Evolutionary conservation across 2,113 vertebrate genomes (phyloP).

Genomic region (Alligator mississippiensis): DNA sequence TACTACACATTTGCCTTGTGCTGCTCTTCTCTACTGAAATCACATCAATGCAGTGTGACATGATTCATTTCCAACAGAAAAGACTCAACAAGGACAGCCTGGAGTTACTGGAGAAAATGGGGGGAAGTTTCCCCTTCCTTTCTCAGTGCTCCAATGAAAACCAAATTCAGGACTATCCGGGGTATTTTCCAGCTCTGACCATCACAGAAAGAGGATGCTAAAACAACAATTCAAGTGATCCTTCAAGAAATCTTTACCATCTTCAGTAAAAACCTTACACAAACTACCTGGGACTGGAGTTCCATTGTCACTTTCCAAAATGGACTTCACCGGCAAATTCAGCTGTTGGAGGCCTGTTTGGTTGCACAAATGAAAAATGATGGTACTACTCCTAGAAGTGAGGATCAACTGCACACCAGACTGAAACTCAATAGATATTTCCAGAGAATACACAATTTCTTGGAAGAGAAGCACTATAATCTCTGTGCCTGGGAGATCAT

Average conservation of each 20-base stretch:
- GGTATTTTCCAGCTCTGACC: not conserved
- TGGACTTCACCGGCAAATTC: slow-evolving; percentile 37
- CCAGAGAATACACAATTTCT: slow-evolving; percentile 7
- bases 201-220: not conserved
- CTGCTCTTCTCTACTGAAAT: not conserved
- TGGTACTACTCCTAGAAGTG: not conserved
- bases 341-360: not conserved
- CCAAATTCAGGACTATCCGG: slow-evolving; percentile 24
- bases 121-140: not conserved
- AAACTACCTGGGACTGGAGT: not conserved
- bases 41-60: not conserved
- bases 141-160: slow-evolving; percentile 27
- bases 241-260: slow-evolving; percentile 49
- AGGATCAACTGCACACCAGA: not conserved
- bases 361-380: not conserved
- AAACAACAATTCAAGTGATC: slow-evolving; percentile 37
- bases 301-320: not conserved
- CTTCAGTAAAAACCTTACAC: not conserved
- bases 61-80: slow-evolving; percentile 8
- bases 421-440: slow-evolving; percentile 54
- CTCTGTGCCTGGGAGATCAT: slow-evolving; percentile 43
- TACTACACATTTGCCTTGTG: slow-evolving; percentile 2
- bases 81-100: not conserved
- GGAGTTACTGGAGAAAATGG: not conserved
- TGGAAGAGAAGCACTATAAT: slow-evolving; percentile 35